Conservation (phyloP, 2,797 vertebrate genomes). For the Urosaurus nigricauda region DNA sequence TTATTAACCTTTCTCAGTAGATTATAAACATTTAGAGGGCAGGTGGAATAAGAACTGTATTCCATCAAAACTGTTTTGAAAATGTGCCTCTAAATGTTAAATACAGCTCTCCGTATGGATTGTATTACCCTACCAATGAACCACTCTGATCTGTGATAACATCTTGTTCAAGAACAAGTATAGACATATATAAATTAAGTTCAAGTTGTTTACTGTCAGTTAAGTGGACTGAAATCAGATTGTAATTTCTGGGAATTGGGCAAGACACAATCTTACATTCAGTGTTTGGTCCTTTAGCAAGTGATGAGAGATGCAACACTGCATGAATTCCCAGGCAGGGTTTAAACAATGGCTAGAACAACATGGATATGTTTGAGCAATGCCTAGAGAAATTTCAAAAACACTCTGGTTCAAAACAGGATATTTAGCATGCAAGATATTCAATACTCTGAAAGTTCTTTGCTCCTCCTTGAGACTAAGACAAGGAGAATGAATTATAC, state of each 20-base stretch:
- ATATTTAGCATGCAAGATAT: neutral
- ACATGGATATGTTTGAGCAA: neutral
- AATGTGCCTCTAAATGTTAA: neutral
- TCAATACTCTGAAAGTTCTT: neutral
- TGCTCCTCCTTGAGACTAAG: neutral
- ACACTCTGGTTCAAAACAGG: neutral
- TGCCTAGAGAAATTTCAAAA: neutral
- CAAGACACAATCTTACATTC: constrained; percentile 7
- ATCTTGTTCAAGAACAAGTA: neutral
- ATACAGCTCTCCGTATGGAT: neutral
- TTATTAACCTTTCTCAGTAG: neutral
- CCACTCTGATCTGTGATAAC: neutral
- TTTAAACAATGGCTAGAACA: neutral
- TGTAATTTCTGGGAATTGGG: constrained; percentile 12
- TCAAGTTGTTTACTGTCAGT: neutral
- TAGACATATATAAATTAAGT: constrained; percentile 9
- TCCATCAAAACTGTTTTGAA: constrained; percentile 21
- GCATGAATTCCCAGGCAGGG: neutral
- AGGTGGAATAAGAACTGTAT: neutral
- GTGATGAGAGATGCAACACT: neutral
- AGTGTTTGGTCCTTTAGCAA: neutral
- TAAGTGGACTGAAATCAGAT: neutral
- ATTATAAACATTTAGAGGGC: neutral
- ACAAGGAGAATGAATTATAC: neutral
- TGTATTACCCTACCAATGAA: neutral